These are phyloP conservation scores for Phyllotreta striolata DNA, from an alignment of 2,888 invertebrate genomes.

Conservation along the genomic window DNA sequence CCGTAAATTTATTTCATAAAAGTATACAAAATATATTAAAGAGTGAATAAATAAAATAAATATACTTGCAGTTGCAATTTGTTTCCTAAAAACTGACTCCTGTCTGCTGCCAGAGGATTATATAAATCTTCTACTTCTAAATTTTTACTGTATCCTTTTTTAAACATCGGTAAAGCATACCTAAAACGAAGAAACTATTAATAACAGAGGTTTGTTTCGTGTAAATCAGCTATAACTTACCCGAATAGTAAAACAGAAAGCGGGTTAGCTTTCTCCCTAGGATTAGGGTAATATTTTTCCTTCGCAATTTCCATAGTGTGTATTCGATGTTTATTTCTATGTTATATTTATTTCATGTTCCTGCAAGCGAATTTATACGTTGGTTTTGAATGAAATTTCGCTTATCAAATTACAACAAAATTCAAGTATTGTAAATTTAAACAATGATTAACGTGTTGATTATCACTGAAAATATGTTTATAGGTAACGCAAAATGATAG, in stretches of 20 bases:
- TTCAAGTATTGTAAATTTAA: no score
- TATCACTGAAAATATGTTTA: no score
- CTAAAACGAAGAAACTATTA: neutral
- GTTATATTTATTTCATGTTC: slow-evolving; percentile 2
- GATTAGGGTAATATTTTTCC: slow-evolving; percentile 62
- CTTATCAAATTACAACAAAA: no score
- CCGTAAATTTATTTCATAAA: neutral
- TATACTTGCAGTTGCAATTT: slow-evolving; percentile 18
- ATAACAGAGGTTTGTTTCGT: neutral
- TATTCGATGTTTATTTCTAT: neutral
- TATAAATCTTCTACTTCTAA: slow-evolving; percentile 23
- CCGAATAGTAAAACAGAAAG: slow-evolving; percentile 62
- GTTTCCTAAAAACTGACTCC: slow-evolving; percentile 16
- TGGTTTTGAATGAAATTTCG: neutral
- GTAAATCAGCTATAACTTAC: slow-evolving; percentile 57
- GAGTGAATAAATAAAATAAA: no score
- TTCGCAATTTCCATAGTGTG: slow-evolving; percentile 61
- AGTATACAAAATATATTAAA: neutral
- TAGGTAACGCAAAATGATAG: no score
- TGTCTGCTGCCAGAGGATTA: slow-evolving; percentile 15
- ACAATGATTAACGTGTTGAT: no score
- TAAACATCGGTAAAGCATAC: slow-evolving; percentile 14
- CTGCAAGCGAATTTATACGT: neutral
- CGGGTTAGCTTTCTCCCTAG: slow-evolving; percentile 61
- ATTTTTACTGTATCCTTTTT: slow-evolving; percentile 11